Base-by-base conservation (phyloP, 2,797 vertebrate genomes). In the Delichon dasypus region DNA sequence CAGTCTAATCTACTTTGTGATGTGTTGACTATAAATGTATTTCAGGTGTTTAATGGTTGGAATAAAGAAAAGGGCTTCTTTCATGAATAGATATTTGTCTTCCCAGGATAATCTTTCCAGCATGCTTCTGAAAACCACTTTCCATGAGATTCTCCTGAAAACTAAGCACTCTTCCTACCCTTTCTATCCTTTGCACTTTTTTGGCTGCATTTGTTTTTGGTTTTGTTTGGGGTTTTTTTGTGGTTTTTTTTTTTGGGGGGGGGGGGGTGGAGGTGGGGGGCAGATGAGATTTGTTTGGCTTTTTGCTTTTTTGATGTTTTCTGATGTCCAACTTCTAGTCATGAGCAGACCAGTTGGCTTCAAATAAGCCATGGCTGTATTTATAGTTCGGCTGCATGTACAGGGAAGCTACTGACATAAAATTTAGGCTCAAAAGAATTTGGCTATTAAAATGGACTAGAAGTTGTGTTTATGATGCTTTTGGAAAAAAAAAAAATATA, bases 11-110 rank as follows among this genome's bases (percentile, higher is more conserved):
- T 85, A 12, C 51, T 88, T 83, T 62, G 44, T 53, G 62, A 48
- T 90, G 70, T 79, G 54, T 54, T 94, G 79, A 76, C 85, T 93
- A 51, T 45, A 73, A 88, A 84, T 66, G 36, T 62, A 32, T 84
- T 88, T 86, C 91, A 65, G 50, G 65, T 88, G n/a, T 85, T 91
- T 83, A 70, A 86, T 73, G 44, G 29, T 54, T 93, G 26, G 79
- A 91, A 84, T 88, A 81, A 85, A 94, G 55, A 76, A 14, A 89
- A 80, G 22, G 11, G 15, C 20, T 93, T 23, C 30, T 85, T 93
- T 90, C n/a, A 44, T 40, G 45, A 75, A 83, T 65, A 88, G 74
- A 78, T 65, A 6, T 84, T 96, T 94, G 0, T 74, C n/a, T 83
- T 85, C 29, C 44, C 51, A 54, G 44, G 73, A 25, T 88, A 90